Percentiles rank a stretch among this genome's conserved stretches.
These are phyloP conservation scores for Thaumatotibia leucotreta DNA, from an alignment of 1,140 invertebrate species.

Conservation along the genomic window DNA sequence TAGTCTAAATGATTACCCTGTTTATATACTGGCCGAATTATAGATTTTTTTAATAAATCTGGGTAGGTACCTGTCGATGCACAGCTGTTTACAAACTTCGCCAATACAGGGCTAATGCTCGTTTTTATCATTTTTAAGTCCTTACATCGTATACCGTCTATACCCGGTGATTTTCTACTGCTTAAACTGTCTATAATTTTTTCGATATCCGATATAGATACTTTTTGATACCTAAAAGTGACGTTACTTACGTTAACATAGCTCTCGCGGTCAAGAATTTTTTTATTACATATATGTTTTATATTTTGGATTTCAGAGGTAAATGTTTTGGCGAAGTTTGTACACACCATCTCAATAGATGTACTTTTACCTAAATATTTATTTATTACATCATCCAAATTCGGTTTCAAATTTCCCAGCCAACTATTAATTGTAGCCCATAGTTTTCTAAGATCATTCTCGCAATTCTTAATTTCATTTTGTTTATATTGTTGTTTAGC, in stretches of 20 bases:
- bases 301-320: neutral
- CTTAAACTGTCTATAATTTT: slow-evolving; percentile 7
- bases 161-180: no score
- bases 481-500: slow-evolving; percentile 17
- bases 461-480: slow-evolving; percentile 5
- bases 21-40: neutral
- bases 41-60: neutral
- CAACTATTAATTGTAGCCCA: slow-evolving; percentile 8
- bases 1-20: slow-evolving; percentile 3
- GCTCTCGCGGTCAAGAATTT: neutral
- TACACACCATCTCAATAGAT: neutral
- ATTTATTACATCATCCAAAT: neutral
- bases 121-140: neutral
- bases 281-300: neutral
- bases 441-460: neutral
- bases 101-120: neutral
- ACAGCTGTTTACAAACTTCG: neutral
- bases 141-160: neutral
- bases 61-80: neutral
- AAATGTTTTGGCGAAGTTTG: slow-evolving; percentile 3
- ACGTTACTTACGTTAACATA: neutral
- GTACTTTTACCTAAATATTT: slow-evolving; percentile 9
- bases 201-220: neutral
- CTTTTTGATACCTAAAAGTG: neutral
- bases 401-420: neutral